These are phyloP conservation scores for Teleopsis dalmanni DNA, from an alignment of 1,140 invertebrate genomes.

Conservation along the genomic window DNA sequence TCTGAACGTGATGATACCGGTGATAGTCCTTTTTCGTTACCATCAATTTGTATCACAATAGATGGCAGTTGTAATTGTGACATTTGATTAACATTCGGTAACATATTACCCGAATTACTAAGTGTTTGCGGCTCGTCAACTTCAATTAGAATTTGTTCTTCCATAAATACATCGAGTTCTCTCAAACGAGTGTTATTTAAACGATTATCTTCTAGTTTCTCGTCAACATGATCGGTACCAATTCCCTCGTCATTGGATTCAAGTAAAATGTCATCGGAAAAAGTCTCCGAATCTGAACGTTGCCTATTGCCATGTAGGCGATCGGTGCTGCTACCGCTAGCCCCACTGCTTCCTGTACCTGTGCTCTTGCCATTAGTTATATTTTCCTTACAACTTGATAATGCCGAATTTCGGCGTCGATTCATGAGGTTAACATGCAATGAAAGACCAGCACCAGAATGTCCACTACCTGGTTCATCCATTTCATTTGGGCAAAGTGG, in stretches of 20 bases:
- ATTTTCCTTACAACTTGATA: constrained; percentile 18
- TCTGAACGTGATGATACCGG: constrained; percentile 70
- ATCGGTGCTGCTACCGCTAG: constrained; percentile 7
- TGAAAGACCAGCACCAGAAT: constrained; percentile 13
- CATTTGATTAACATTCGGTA: constrained; percentile 23
- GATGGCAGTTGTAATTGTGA: constrained; percentile 52
- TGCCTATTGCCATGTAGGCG: constrained; percentile 43
- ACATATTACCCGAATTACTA: constrained; percentile 11
- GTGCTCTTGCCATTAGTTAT: constrained; percentile 10
- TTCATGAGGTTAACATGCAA: constrained; percentile 15
- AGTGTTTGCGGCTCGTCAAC: constrained; percentile 18
- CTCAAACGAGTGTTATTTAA: constrained; percentile 44
- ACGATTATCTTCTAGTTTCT: constrained; percentile 50
- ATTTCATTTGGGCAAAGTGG: constrained; percentile 62
- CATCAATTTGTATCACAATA: constrained; percentile 54
- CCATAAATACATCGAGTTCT: constrained; percentile 55
- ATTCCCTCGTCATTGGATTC: constrained; percentile 67
- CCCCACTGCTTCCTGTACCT: neutral
- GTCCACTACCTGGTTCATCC: constrained; percentile 55
- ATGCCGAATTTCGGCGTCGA: constrained; percentile 4
- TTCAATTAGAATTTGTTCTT: constrained; percentile 42
- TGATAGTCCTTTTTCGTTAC: constrained; percentile 52
- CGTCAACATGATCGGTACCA: constrained; percentile 56
- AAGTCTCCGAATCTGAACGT: constrained; percentile 59
- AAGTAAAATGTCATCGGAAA: constrained; percentile 57